Base-by-base conservation (phyloP, 2,888 invertebrate species). In the Scaptomyza caliginosa region DNA sequence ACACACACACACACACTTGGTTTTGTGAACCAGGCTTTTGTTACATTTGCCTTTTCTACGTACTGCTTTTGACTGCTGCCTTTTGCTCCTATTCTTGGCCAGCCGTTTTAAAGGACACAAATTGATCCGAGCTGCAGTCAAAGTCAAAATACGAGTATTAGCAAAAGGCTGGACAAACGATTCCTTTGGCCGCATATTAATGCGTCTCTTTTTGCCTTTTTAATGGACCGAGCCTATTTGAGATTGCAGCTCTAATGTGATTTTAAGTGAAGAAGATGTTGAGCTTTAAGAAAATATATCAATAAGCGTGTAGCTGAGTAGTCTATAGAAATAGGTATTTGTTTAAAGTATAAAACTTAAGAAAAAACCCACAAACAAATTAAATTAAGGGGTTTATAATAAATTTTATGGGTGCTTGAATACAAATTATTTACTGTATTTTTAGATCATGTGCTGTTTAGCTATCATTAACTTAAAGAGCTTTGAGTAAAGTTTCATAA, bases 111-210 rank as follows among this genome's bases (percentile, higher is more conserved):
- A 50, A 26, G 32, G 13, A 51, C 54, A 24, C 46, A 62, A 68
- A 60, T 59, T 51, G 50, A 74, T 64, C 55, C 40, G 17, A 16
- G 3, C 42, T 65, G 60, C 50, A 65, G 17, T 57, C 49, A 42
- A 78, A 70, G 48, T 39, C 38, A 51, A 55, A 57, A 34, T 38
- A 16, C 46, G 34, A 50, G 21, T 46, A 52, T 74, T 60, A 45
- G 51, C 32, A 49, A 58, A 40, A 4, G 45, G 48, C 49, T 50
- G 56, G 11, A 34, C 63, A 21, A 34, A 63, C 50, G 42, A 38
- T 55, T 51, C 34, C 19, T 55, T n/a, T 10, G 36, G 38, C 38
- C n/a, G 42, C 68, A 56, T 56, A 50, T 62, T 34, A 52, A 49
- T 28, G 30, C 26, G 66, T 6, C 48, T 23, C 3, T 48, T 55